phyloP scores from a whole-genome alignment of 1,140 invertebrate genomes.

The Drosophila truncata region DNA sequence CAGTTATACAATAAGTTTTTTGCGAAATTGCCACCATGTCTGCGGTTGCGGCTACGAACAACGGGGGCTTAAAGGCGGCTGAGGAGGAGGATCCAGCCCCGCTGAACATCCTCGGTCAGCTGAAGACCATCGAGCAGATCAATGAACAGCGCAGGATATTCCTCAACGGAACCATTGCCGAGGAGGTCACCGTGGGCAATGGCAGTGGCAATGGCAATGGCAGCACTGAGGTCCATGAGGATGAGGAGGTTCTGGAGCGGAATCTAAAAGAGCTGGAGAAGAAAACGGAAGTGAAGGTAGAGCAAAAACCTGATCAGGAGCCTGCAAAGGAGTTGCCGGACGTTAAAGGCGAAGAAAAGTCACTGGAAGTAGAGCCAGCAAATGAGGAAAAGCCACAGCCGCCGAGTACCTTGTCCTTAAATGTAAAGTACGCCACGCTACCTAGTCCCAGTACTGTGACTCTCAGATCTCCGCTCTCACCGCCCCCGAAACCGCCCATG shows the following conservation, averaged over 20 bases:
- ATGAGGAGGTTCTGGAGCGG: constrained; percentile 9
- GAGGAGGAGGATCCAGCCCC: constrained; percentile 49
- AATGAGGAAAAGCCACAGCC: constrained; percentile 19
- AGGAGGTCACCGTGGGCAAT: constrained; percentile 33
- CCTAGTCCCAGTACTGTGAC: constrained; percentile 52
- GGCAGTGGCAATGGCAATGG: constrained; percentile 18
- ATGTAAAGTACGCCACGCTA: constrained; percentile 75
- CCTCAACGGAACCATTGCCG: constrained; percentile 67
- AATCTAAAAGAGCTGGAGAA: constrained; percentile 7
- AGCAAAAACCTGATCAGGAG: background rate
- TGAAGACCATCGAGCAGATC: constrained; percentile 78
- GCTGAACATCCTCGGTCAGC: constrained; percentile 64
- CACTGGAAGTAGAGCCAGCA: background rate
- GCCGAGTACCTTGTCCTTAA: constrained; percentile 46
- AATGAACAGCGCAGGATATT: constrained; percentile 79
- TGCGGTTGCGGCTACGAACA: constrained; percentile 1
- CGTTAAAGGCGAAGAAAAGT: background rate
- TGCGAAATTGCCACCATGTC: constrained; percentile 15
- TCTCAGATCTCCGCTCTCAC: constrained; percentile 66
- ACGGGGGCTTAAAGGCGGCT: constrained; percentile 8
- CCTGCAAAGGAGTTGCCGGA: background rate
- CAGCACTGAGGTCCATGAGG: background rate
- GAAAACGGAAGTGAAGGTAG: background rate
- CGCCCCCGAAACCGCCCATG: constrained; percentile 81
- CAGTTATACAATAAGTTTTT: constrained; percentile 31